Evolutionary conservation across 1,140 invertebrate species (phyloP), one percentile per base, ranked within the genome.

Genomic region (Babylonia areolata): DNA sequence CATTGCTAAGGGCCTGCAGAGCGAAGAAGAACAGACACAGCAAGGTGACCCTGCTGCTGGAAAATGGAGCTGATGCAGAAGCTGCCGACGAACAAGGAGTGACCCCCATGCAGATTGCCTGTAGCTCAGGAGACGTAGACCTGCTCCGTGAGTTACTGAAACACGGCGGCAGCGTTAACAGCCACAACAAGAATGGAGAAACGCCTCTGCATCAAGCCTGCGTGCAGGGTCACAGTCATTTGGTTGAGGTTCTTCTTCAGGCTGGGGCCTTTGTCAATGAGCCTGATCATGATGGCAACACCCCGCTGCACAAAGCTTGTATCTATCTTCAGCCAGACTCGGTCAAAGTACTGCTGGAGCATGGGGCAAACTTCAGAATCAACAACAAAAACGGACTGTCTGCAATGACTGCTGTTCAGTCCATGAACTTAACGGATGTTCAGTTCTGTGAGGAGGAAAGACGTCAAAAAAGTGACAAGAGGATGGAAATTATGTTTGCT

Each of bases 21-120:
- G 37, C 77, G 23, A 40, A 31, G 20, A 46, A 42, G 28, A 28
- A 79, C 20, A 23, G 37, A 1, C 12, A 17, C 6, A 15, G 6
- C 77, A 42, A 20, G 17, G 42, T 46, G 20, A 77, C 82, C 33
- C n/a, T 86, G 17, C 87, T 91, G n/a, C 73, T 91, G n/a, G 94
- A 95, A 78, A 95, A 96, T 88, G 97, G 96, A 84, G 97, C 97
- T 28, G 97, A 98, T 93, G 96, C 97, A 0, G 97, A 98, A 92
- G 96, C 97, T 11, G 96, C 97, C 92, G 97, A 98, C 94, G 97
- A 97, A 81, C 75, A 87, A 33, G 90, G 90, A 3, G 86, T 89
- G 54, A 89, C 91, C 37, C 85, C 90, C 12, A 85, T 91, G 17
- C 90, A 90, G 69, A 81, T 90, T 0, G 39, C 85, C 15, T 85